These are phyloP conservation scores for Ifrita kowaldi DNA, from an alignment of 2,113 vertebrate genomes.

Conservation along the genomic window DNA sequence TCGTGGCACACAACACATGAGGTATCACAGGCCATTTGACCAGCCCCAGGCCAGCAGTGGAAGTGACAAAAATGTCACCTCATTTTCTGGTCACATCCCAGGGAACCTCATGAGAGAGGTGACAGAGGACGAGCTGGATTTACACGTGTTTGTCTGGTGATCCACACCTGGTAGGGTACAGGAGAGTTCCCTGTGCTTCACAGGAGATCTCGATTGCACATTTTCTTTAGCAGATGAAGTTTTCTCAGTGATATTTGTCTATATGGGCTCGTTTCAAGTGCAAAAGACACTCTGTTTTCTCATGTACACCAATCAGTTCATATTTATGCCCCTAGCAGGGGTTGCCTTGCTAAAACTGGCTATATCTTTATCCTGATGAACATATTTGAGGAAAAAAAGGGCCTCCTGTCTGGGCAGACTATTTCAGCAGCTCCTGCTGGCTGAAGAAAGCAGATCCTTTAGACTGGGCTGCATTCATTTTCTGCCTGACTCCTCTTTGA, in stretches of 20 bases:
- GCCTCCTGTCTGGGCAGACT: background rate
- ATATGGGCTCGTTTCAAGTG: background rate
- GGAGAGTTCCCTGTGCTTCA: background rate
- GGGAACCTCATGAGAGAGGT: background rate
- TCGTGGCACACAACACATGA: fast-evolving
- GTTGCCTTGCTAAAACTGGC: background rate
- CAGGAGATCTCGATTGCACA: background rate
- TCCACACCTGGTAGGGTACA: background rate
- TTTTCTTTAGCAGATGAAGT: background rate
- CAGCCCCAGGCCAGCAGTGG: background rate
- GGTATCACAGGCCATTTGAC: background rate
- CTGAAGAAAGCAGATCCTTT: background rate
- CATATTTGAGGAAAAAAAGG: background rate
- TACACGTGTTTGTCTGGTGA: fast-evolving
- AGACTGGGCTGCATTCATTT: background rate
- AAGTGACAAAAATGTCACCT: background rate
- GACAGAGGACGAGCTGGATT: background rate
- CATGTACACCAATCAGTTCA: background rate
- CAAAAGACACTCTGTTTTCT: background rate
- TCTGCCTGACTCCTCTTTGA: conserved; percentile 30
- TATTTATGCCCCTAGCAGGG: background rate
- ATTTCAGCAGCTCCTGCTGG: background rate
- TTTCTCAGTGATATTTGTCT: background rate
- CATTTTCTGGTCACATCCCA: background rate
- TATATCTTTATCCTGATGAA: background rate